Evolutionary conservation across 2,113 vertebrate genomes (phyloP), one percentile per base, ranked within the genome.

Genomic region (Cynopterus brachyotis): DNA sequence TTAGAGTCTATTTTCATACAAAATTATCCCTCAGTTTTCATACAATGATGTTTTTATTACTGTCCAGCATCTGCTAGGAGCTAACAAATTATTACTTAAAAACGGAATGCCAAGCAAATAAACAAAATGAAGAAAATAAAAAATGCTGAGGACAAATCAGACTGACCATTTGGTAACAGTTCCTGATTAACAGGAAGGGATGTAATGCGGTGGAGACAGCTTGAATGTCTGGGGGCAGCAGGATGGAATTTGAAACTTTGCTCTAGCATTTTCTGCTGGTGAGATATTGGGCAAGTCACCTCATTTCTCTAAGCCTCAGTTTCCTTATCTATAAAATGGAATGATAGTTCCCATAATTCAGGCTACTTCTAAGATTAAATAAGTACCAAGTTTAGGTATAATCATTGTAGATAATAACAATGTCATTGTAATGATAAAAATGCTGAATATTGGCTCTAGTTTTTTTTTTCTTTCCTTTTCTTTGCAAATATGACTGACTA

Each of bases 81-180:
- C 6, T 72, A 82, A 89, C 13, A 95, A 90, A 75, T 37, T 55
- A 35, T 90, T 57, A 12, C 24, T 57, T 55, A 57, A 81, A 91
- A 76, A 80, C 6, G 80, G 30, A 45, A 70, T 53, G 8, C 4
- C 66, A 93, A 64, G 19, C 20, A 81, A 85, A 11, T 5, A 64
- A 81, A 91, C 5, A 66, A 24, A 84, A 13, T 11, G 2, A 16
- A 26, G n/a, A 55, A 57, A 94, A 67, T 30, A 59, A 10, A 37
- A 47, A 62, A 6, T 24, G 67, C 0, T 10, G n/a, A n/a, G 37
- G 13, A 57, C 1, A 75, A 64, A 3, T 24, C 22, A 75, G 26
- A 26, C 26, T 20, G 28, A 64, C 5, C 4, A n/a, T n/a, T n/a
- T 37, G 30, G 59, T 47, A 62, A 55, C 0, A 85, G 17, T 6